Evolutionary conservation across 2,888 invertebrate species (phyloP).

Genomic region (Hartigia nigra): DNA sequence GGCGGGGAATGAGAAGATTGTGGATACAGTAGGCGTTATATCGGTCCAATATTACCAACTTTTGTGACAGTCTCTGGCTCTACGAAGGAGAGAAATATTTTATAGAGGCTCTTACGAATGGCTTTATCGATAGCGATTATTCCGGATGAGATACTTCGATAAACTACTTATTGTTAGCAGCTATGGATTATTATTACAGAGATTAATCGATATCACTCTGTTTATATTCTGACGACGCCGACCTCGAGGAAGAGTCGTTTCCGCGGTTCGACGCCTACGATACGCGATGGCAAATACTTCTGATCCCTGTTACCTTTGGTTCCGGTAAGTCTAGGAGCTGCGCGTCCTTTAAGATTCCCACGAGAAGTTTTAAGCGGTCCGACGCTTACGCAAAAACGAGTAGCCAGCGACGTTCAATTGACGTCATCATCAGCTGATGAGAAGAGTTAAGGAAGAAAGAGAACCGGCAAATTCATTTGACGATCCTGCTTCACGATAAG

Average conservation of each 20-base stretch:
- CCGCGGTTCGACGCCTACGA: not conserved
- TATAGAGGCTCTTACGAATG: not conserved
- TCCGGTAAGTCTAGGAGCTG: not conserved
- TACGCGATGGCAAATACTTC: not conserved
- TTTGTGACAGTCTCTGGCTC: not conserved
- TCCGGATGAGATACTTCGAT: not conserved
- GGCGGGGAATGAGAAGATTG: not conserved
- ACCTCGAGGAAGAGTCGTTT: not conserved
- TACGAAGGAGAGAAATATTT: not conserved
- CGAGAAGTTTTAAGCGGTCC: not conserved
- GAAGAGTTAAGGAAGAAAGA: not conserved
- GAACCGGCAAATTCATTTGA: not conserved
- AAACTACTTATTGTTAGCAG: not conserved
- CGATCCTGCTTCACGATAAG: not conserved
- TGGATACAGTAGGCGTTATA: not conserved
- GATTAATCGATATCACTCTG: not conserved
- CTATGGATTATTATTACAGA: not conserved
- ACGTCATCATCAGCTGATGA: not conserved
- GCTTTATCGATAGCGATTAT: not conserved
- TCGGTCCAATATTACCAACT: not conserved
- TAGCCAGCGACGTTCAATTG: not conserved
- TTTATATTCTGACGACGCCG: not conserved
- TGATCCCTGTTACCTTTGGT: not conserved
- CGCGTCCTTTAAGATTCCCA: not conserved
- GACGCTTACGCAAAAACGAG: not conserved